Base-by-base conservation (phyloP, 1,140 invertebrate genomes). In the Laodelphax striatellus region DNA sequence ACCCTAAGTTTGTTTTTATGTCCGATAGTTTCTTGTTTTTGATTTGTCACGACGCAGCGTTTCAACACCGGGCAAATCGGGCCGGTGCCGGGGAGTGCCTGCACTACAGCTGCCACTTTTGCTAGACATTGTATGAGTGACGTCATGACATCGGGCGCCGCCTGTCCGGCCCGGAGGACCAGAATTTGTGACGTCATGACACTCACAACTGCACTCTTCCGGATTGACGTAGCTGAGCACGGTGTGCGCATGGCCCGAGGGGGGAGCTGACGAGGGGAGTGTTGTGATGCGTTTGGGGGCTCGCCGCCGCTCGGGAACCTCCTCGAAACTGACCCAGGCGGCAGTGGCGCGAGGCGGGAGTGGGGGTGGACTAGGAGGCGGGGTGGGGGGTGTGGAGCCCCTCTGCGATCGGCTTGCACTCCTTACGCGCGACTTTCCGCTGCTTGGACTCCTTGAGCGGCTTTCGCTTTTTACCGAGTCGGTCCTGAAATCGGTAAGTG, bases 311-410 rank as follows among this genome's bases (percentile, higher is more conserved):
- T 91, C 88, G 0, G 88, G 88, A 55, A 90, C 83, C 66, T 91
- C 88, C 70, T 90, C 86, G 69, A 91, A 90, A 68, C 90, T 88
- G 28, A 92, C 86, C 89, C 89, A 92, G 56, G 83, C 82, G 0
- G 71, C 75, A 2, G 71, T 75, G 2, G 77, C 75, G 13, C 71
- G 76, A 68, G 74, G 73, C 1, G 78, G 77, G 13, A 76, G 76
- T 61, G 77, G 71, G 52, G 76, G 75, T 10, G 79, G 77, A 16
- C 77, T 72, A 38, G 73, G 71, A 34, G 60, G 52, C 31, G 60
- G 52, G 28, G 62, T 57, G 44, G 55, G 59, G 61, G 56, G 5
- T 28, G n/a, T 52, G 1, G 14, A 28, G 34, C 59, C 62, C 56
- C 17, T 57, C 53, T 14, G 57, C 57, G 38, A 55, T 22, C 17